These are phyloP conservation scores for Tipula unca DNA, from an alignment of 2,888 invertebrate genomes.

Conservation along the genomic window DNA sequence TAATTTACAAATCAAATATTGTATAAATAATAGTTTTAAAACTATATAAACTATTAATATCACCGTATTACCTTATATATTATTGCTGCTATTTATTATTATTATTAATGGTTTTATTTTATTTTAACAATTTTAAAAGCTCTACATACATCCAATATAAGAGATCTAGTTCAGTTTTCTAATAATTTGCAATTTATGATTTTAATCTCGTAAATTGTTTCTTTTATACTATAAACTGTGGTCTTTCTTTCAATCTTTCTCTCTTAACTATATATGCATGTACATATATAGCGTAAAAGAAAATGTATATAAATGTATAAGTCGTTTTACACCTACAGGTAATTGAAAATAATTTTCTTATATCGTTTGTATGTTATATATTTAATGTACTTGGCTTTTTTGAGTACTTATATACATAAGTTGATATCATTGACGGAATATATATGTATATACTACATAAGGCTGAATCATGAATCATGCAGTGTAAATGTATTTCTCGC, in stretches of 20 bases:
- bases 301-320: not conserved
- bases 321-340: not conserved
- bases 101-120: not conserved
- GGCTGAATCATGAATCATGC: not conserved
- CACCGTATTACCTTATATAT: not conserved
- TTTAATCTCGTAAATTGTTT: not conserved
- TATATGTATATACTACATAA: no score
- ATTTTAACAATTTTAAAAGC: not conserved
- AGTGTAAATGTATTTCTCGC: not conserved
- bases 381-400: not conserved
- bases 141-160: not conserved
- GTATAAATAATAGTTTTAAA: not conserved
- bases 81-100: not conserved
- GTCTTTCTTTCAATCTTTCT: not conserved
- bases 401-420: not conserved
- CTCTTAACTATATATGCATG: no score
- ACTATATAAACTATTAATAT: conserved; percentile 3
- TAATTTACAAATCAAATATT: not conserved
- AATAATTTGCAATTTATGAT: not conserved
- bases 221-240: not conserved
- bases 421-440: not conserved
- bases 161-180: not conserved
- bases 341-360: not conserved
- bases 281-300: not conserved
- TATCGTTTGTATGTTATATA: not conserved